These are phyloP conservation scores for Stomorhina lunata DNA, from an alignment of 2,888 invertebrate genomes.

Conservation along the genomic window DNA sequence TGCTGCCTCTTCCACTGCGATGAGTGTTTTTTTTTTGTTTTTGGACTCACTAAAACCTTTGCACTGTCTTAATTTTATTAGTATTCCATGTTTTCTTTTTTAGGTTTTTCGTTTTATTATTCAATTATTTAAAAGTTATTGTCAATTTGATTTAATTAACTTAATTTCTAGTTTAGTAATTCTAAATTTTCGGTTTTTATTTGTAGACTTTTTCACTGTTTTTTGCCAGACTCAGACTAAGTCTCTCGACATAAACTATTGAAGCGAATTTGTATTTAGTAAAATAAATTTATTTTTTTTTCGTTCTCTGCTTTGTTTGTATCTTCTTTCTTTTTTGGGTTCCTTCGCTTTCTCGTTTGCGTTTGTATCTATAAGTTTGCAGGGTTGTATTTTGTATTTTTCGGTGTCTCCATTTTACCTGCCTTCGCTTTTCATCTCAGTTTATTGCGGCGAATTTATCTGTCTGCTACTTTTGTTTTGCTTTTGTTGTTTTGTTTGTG, in stretches of 20 bases:
- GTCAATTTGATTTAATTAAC: slow-evolving; percentile 8
- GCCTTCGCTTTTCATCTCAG: slow-evolving; percentile 5
- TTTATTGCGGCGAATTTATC: slow-evolving; percentile 57
- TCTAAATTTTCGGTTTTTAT: not conserved
- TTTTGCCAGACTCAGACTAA: slow-evolving; percentile 40
- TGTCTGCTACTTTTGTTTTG: slow-evolving; percentile 36
- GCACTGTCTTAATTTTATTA: slow-evolving; percentile 17
- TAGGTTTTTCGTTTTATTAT: not conserved
- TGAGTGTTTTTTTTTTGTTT: slow-evolving; percentile 27
- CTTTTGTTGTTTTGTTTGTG: slow-evolving; percentile 52
- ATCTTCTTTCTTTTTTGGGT: slow-evolving; percentile 11
- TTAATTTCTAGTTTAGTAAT: slow-evolving; percentile 2
- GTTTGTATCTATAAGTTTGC: slow-evolving; percentile 23
- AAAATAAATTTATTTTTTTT: slow-evolving; percentile 55
- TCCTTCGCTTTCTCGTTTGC: not conserved
- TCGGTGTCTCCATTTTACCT: slow-evolving; percentile 4
- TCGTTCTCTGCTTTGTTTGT: slow-evolving; percentile 36
- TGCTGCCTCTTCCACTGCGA: slow-evolving; percentile 8
- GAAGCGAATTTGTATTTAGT: slow-evolving; percentile 65
- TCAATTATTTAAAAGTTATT: not conserved
- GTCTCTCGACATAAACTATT: slow-evolving; percentile 56
- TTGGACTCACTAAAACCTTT: slow-evolving; percentile 43
- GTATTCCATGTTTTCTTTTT: not conserved
- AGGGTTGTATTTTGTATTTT: slow-evolving; percentile 32
- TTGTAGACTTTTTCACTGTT: slow-evolving; percentile 31